phyloP scores from a whole-genome alignment of 2,888 invertebrate species.

The Drosophila ezoana region DNA sequence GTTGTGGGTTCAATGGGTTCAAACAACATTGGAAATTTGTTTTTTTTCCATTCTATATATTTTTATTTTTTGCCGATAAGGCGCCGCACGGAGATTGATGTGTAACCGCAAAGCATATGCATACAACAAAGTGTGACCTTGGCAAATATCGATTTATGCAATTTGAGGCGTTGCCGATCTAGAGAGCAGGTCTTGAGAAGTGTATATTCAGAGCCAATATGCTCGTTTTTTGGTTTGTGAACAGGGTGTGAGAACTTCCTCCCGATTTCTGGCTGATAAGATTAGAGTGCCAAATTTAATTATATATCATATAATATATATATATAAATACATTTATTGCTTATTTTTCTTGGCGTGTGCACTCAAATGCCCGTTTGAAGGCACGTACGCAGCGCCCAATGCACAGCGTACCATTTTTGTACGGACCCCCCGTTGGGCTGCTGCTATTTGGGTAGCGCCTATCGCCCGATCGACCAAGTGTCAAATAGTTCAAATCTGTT shows the following conservation, averaged over 20 bases:
- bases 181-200: too few relatives aligned
- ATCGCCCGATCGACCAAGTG: conserved; percentile 23
- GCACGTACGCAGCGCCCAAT: not conserved
- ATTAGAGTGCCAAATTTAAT: conserved; percentile 19
- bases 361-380: not conserved
- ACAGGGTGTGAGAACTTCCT: too few relatives aligned
- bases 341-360: conserved; percentile 14
- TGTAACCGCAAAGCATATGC: too few relatives aligned
- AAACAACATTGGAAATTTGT: conserved; percentile 53
- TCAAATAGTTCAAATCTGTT: conserved; percentile 31
- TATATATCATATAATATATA: too few relatives aligned
- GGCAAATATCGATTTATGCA: too few relatives aligned
- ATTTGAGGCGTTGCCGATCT: too few relatives aligned
- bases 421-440: conserved; percentile 39
- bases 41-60: not conserved
- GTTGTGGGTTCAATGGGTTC: conserved; percentile 59
- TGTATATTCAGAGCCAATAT: too few relatives aligned
- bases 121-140: too few relatives aligned
- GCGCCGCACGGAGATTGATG: conserved; percentile 18
- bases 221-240: too few relatives aligned
- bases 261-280: conserved; percentile 22
- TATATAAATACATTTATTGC: too few relatives aligned
- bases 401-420: conserved; percentile 1
- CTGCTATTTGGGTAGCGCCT: conserved; percentile 39
- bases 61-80: conserved; percentile 47